Evolutionary conservation across 2,113 vertebrate genomes (phyloP).

Genomic region (Glareola pratincola): DNA sequence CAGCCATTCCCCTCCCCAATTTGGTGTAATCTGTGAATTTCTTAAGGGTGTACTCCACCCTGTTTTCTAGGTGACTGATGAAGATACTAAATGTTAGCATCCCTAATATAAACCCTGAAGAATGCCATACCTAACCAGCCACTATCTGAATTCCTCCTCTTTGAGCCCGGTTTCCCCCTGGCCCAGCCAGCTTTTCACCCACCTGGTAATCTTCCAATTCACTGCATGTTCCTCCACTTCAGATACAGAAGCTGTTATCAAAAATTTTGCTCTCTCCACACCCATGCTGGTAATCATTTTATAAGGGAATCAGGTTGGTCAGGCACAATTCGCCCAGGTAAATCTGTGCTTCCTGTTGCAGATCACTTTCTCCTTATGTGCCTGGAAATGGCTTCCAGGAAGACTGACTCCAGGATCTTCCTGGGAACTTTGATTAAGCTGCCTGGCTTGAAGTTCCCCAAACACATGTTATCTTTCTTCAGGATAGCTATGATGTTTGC

Average conservation of each 20-base stretch:
- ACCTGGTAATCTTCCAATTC: background rate
- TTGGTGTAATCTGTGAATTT: background rate
- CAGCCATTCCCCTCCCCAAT: background rate
- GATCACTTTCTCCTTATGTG: background rate
- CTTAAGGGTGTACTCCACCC: background rate
- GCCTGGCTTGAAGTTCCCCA: background rate
- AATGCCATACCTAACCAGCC: background rate
- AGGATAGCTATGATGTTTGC: background rate
- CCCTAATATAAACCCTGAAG: background rate
- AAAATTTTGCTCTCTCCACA: background rate
- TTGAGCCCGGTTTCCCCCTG: background rate
- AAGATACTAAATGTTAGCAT: background rate
- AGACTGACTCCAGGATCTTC: background rate
- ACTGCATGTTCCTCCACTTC: background rate
- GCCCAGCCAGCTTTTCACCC: background rate
- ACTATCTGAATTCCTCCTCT: background rate
- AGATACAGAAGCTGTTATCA: background rate
- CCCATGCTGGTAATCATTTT: background rate
- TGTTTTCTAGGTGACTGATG: background rate
- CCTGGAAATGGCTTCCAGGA: background rate
- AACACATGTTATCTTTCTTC: background rate
- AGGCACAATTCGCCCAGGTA: background rate
- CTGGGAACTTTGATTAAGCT: background rate
- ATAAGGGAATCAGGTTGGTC: background rate
- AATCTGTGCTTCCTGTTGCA: background rate